A percentile compares a stretch with the other conserved stretches of the same genome.
Conservation (phyloP, 2,888 invertebrate genomes). For the Salticus scenicus region DNA sequence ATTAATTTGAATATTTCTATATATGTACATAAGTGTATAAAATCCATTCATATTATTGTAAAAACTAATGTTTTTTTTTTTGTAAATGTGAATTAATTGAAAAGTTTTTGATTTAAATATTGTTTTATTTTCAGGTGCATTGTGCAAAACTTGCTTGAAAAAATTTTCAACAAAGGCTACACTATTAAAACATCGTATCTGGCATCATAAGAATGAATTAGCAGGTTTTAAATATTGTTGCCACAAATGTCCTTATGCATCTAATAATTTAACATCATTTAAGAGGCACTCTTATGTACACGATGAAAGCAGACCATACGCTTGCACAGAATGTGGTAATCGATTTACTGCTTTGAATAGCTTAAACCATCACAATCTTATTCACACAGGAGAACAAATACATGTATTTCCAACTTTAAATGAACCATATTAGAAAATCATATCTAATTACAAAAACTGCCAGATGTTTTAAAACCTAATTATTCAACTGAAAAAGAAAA, state of each 20-base stretch:
- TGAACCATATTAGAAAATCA: too few relatives aligned
- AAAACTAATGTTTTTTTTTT: too few relatives aligned
- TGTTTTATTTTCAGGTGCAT: too few relatives aligned
- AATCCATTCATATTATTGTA: too few relatives aligned
- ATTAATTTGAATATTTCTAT: too few relatives aligned
- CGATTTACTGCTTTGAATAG: conserved; percentile 35
- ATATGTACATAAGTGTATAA: too few relatives aligned
- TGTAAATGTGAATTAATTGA: too few relatives aligned
- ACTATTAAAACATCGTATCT: conserved; percentile 37
- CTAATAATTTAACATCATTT: conserved; percentile 25
- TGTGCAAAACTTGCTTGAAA: conserved; percentile 39
- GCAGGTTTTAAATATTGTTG: conserved; percentile 27
- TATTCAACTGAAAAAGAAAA: too few relatives aligned
- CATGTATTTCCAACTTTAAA: too few relatives aligned
- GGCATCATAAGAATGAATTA: conserved; percentile 41
- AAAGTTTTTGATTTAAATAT: too few relatives aligned
- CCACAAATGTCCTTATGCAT: conserved; percentile 33
- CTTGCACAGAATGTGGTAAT: conserved; percentile 33
- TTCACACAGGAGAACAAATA: conserved; percentile 32
- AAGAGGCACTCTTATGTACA: conserved; percentile 26
- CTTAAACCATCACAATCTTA: conserved; percentile 33
- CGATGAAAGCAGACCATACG: conserved; percentile 3
- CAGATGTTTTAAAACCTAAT: too few relatives aligned
- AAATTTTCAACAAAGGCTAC: conserved; percentile 23
- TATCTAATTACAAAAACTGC: too few relatives aligned